These are phyloP conservation scores for Oedothorax gibbosus DNA, from an alignment of 1,140 invertebrate species.

Conservation along the genomic window DNA sequence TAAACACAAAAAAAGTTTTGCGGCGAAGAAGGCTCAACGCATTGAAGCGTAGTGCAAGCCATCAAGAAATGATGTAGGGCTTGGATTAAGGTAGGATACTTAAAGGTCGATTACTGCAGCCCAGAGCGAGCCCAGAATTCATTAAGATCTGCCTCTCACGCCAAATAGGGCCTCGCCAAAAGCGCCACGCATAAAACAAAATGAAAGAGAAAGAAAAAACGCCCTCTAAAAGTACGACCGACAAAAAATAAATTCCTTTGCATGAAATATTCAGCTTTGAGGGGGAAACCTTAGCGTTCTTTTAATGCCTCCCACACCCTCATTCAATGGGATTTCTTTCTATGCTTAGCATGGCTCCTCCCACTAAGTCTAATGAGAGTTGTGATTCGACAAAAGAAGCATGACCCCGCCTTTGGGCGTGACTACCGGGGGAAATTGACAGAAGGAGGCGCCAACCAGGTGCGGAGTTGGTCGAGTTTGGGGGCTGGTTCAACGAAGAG, in stretches of 20 bases:
- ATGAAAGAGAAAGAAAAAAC: slow-evolving; percentile 32
- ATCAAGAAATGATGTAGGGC: slow-evolving; percentile 57
- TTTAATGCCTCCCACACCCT: slow-evolving; percentile 58
- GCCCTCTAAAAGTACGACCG: slow-evolving; percentile 23
- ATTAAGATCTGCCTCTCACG: slow-evolving; percentile 46
- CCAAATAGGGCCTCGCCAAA: slow-evolving; percentile 50
- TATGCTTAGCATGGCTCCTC: slow-evolving; percentile 51
- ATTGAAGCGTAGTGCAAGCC: slow-evolving; percentile 28
- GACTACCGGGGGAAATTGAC: not conserved
- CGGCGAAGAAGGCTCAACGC: slow-evolving; percentile 33
- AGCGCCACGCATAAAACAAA: slow-evolving; percentile 42
- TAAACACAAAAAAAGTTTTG: slow-evolving; percentile 31
- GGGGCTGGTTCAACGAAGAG: slow-evolving; percentile 46
- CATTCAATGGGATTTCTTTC: slow-evolving; percentile 30
- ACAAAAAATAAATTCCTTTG: slow-evolving; percentile 40
- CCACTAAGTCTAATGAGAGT: slow-evolving; percentile 21
- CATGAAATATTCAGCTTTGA: slow-evolving; percentile 57
- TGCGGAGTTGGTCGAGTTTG: slow-evolving; percentile 23
- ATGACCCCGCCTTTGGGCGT: slow-evolving; percentile 32
- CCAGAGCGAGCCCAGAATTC: slow-evolving; percentile 41
- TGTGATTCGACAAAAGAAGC: slow-evolving; percentile 29
- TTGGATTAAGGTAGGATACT: slow-evolving; percentile 52
- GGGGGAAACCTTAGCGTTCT: slow-evolving; percentile 42
- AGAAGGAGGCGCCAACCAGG: slow-evolving; percentile 43
- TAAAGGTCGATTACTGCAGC: slow-evolving; percentile 54